Percentiles rank a stretch among this genome's conserved stretches.
Evolutionary conservation across 1,140 invertebrate species (phyloP).

Genomic region (Pogonomyrmex barbatus): DNA sequence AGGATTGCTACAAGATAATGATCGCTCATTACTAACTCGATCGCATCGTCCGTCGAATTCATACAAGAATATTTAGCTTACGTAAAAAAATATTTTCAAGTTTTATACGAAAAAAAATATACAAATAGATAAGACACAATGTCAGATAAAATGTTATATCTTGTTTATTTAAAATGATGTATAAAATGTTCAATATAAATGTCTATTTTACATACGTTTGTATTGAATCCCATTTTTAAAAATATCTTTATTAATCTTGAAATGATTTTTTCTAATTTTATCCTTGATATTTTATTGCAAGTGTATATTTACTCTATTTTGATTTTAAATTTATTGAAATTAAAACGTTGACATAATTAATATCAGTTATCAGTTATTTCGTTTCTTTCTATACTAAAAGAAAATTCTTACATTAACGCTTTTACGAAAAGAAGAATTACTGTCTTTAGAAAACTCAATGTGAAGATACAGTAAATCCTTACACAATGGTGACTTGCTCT

Average conservation of each 20-base stretch:
- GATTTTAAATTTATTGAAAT: constrained; percentile 1
- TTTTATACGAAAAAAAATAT: neutral
- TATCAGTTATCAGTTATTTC: too few relatives aligned
- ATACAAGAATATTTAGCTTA: neutral
- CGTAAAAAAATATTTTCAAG: neutral
- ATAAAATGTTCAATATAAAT: too few relatives aligned
- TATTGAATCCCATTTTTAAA: neutral
- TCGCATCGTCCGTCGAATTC: constrained; percentile 2
- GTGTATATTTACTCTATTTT: neutral
- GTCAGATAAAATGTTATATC: too few relatives aligned
- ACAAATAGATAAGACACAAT: neutral
- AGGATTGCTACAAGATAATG: constrained; percentile 24
- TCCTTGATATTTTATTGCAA: neutral
- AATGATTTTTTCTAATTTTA: neutral
- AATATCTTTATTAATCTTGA: constrained; percentile 32
- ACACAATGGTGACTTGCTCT: constrained; percentile 43
- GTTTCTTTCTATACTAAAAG: neutral
- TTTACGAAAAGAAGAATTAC: constrained; percentile 20
- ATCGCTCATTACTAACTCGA: constrained; percentile 51
- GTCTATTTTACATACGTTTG: neutral
- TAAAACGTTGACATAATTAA: neutral
- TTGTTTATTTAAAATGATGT: too few relatives aligned
- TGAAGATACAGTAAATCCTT: constrained; percentile 36
- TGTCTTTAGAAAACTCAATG: neutral
- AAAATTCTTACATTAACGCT: neutral